phyloP scores from a whole-genome alignment of 1,140 invertebrate genomes.

The Riptortus pedestris region DNA sequence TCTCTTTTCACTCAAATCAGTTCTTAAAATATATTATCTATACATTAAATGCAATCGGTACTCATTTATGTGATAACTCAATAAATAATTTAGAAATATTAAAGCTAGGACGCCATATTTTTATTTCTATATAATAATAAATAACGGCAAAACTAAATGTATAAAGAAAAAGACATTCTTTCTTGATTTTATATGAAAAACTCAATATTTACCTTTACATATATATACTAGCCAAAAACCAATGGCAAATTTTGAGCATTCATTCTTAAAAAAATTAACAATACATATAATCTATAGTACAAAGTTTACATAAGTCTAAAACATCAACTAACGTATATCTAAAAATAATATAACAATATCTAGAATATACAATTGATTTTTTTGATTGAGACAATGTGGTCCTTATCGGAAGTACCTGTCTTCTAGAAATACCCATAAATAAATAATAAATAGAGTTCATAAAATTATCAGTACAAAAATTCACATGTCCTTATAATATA shows the following conservation, averaged over 20 bases:
- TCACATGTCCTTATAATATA: conserved; percentile 1
- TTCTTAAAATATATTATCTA: conserved; percentile 19
- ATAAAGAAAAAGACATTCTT: too few relatives aligned
- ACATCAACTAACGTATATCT: conserved; percentile 28
- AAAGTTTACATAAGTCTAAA: conserved; percentile 26
- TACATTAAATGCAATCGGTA: conserved; percentile 20
- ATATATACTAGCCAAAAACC: neutral
- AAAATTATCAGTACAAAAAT: conserved; percentile 16
- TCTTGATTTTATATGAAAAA: too few relatives aligned
- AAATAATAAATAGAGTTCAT: conserved; percentile 6
- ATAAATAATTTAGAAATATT: conserved; percentile 11
- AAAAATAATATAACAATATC: conserved; percentile 27
- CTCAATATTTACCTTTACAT: too few relatives aligned
- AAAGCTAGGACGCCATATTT: neutral
- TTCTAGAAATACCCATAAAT: conserved; percentile 2
- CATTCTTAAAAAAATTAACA: conserved; percentile 5
- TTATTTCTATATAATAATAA: too few relatives aligned
- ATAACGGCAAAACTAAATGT: too few relatives aligned
- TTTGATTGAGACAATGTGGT: conserved; percentile 23
- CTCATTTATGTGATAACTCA: conserved; percentile 7
- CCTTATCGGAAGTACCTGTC: conserved; percentile 8
- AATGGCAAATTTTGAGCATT: conserved; percentile 4
- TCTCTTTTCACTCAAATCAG: conserved; percentile 6
- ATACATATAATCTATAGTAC: conserved; percentile 23
- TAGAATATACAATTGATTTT: conserved; percentile 22